phyloP scores from a whole-genome alignment of 2,113 vertebrate genomes.

The Todiramphus chloris region DNA sequence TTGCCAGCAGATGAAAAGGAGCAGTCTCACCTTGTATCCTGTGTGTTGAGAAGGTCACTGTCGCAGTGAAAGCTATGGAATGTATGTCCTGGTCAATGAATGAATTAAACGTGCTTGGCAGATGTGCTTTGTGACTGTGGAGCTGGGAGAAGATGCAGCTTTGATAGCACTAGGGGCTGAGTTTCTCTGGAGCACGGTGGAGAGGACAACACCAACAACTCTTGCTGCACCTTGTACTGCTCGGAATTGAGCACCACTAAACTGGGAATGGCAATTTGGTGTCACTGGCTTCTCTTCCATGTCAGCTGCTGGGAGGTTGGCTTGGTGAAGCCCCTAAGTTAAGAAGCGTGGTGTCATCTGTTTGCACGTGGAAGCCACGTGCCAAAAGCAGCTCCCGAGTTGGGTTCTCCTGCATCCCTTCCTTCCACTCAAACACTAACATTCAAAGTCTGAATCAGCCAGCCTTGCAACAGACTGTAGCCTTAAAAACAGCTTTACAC shows the following conservation, averaged over 20 bases:
- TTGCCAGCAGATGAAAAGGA: background rate
- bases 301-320: background rate
- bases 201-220: background rate
- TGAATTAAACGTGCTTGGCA: background rate
- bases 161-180: background rate
- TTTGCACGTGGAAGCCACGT: background rate
- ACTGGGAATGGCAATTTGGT: too few relatives aligned
- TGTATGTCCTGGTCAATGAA: background rate
- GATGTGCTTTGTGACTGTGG: background rate
- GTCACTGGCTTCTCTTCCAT: background rate
- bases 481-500: background rate
- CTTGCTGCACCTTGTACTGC: background rate
- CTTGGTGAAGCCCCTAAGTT: rapidly evolving
- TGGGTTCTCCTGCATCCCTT: background rate
- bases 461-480: background rate
- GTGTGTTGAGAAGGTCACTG: background rate
- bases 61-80: background rate
- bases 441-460: background rate
- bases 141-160: background rate
- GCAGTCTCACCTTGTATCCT: background rate
- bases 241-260: background rate
- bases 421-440: background rate
- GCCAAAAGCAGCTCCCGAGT: background rate
- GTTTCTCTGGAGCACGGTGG: background rate
- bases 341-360: background rate